Conservation (phyloP, 2,888 invertebrate genomes). For the Scotopteryx bipunctaria region DNA sequence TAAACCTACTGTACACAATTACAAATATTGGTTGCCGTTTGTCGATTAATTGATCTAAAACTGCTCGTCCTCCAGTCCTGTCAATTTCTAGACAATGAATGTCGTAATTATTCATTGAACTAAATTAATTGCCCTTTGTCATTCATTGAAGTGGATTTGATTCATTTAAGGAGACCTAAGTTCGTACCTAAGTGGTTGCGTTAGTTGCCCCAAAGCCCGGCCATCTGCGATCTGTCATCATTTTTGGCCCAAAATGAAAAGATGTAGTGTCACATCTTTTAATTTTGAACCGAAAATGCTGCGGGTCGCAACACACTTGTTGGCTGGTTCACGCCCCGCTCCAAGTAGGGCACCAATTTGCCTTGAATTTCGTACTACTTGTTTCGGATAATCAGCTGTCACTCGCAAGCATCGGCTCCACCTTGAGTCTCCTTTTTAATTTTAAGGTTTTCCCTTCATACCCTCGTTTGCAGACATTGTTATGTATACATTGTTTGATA, state of each 20-base stretch:
- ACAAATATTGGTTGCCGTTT: background rate
- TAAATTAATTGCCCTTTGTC: slow-evolving; percentile 5
- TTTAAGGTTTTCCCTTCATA: slow-evolving; percentile 21
- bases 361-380: slow-evolving; percentile 36
- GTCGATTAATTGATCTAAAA: background rate
- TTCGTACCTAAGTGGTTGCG: no score
- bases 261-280: no score
- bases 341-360: slow-evolving; percentile 20
- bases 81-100: slow-evolving; percentile 19
- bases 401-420: slow-evolving; percentile 3
- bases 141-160: slow-evolving; percentile 23
- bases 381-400: slow-evolving; percentile 30
- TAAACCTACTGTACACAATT: background rate
- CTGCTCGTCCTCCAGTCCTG: background rate
- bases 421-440: slow-evolving; percentile 25
- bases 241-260: no score
- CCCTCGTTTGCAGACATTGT: no score
- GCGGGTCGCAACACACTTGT: no score
- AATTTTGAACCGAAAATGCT: no score
- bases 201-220: no score
- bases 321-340: slow-evolving; percentile 16
- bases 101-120: slow-evolving; percentile 28
- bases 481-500: no score
- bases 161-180: slow-evolving; percentile 23
- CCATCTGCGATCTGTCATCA: no score